A percentile compares a stretch with the other conserved stretches of the same genome.
Conservation (phyloP, 2,888 invertebrate species). For the Cephus pulcher region DNA sequence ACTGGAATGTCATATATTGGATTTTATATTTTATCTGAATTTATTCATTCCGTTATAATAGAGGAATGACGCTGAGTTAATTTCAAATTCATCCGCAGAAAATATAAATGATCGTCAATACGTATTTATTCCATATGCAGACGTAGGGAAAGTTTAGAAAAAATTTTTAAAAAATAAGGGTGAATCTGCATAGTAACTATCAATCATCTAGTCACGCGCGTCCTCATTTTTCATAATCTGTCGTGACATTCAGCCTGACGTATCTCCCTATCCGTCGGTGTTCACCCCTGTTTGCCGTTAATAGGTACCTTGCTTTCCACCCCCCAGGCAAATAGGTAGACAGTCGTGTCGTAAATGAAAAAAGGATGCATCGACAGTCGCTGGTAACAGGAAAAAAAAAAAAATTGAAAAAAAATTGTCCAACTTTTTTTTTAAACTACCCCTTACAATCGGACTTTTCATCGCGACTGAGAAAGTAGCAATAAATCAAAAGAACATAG, state of each 20-base stretch:
- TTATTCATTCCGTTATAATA: not conserved
- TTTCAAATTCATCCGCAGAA: not conserved
- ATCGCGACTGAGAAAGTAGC: not conserved
- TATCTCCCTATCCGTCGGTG: not conserved
- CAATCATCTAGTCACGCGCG: slow-evolving; percentile 12
- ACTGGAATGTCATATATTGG: not conserved
- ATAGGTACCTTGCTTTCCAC: not conserved
- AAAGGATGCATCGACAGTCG: not conserved
- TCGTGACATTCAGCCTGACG: not conserved
- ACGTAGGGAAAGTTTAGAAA: not conserved
- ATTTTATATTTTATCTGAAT: not conserved
- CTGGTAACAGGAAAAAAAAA: not conserved
- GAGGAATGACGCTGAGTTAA: not conserved
- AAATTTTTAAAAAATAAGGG: not conserved
- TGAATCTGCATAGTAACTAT: not conserved
- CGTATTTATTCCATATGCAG: not conserved
- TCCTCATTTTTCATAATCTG: slow-evolving; percentile 21
- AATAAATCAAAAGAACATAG: not conserved
- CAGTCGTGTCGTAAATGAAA: not conserved
- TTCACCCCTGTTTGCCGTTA: not conserved
- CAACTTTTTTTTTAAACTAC: not conserved
- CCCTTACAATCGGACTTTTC: not conserved
- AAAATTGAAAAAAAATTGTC: not conserved
- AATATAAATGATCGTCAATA: not conserved
- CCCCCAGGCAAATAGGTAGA: not conserved